phyloP scores from a whole-genome alignment of 2,113 vertebrate genomes.

The Haemorhous mexicanus region DNA sequence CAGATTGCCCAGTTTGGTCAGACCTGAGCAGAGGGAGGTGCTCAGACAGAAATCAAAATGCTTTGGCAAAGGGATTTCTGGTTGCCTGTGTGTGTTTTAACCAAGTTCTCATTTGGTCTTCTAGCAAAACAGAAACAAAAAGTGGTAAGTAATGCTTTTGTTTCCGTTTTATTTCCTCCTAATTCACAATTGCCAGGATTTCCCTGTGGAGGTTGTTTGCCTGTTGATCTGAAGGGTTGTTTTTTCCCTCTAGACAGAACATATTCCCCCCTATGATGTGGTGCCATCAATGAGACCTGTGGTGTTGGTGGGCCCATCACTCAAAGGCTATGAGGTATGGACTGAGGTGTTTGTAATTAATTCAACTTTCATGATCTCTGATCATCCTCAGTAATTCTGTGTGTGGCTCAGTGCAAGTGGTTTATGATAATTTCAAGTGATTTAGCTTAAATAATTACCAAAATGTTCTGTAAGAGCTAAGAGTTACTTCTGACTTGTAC shows the following conservation, averaged over 20 bases:
- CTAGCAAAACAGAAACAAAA: constrained; percentile 98
- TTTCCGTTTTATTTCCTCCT: background rate
- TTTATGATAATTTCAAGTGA: background rate
- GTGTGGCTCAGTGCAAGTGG: background rate
- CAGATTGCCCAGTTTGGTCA: background rate
- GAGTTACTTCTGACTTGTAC: background rate
- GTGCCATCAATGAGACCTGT: constrained; percentile 98
- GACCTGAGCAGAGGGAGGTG: background rate
- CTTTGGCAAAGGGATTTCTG: background rate
- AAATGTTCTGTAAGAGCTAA: background rate
- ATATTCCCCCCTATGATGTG: constrained; percentile 95
- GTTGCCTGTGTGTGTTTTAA: constrained; percentile 45
- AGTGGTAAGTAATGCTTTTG: constrained; percentile 86
- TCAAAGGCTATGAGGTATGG: constrained; percentile 97
- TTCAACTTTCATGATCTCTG: background rate
- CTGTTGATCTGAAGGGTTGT: background rate
- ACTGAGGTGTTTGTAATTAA: background rate
- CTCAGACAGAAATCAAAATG: background rate
- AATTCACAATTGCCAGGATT: background rate
- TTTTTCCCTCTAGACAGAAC: constrained; percentile 83
- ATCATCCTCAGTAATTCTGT: background rate
- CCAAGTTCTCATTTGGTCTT: constrained; percentile 72
- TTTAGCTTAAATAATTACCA: background rate
- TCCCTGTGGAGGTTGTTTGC: background rate
- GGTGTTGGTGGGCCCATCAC: constrained; percentile 93